These are phyloP conservation scores for Diphyllodes magnificus DNA, from an alignment of 2,113 vertebrate genomes.

Conservation along the genomic window DNA sequence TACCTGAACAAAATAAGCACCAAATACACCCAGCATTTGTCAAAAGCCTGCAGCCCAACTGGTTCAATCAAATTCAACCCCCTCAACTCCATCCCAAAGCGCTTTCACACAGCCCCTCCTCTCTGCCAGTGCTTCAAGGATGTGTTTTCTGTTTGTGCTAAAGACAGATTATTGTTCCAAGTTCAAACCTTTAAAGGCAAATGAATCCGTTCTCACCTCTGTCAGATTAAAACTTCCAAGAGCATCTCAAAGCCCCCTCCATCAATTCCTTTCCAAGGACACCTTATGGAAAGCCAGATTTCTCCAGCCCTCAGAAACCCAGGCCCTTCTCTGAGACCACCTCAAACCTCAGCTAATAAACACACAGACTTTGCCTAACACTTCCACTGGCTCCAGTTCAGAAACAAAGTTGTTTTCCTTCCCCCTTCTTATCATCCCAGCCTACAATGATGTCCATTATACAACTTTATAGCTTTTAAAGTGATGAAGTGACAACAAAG, in stretches of 20 bases:
- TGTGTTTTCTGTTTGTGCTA: not conserved
- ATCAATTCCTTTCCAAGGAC: not conserved
- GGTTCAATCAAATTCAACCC: not conserved
- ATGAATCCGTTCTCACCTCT: not conserved
- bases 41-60: not conserved
- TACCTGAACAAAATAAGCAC: not conserved
- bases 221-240: not conserved
- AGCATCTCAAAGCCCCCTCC: not conserved
- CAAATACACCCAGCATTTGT: not conserved
- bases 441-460: not conserved
- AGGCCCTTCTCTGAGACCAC: not conserved
- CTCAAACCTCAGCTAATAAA: not conserved
- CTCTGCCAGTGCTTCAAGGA: not conserved
- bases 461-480: not conserved
- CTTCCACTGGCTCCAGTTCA: not conserved
- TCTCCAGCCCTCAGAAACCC: not conserved
- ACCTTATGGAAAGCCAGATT: not conserved
- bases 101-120: not conserved
- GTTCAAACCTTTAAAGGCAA: not conserved
- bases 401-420: constrained; percentile 9
- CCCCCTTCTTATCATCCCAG: not conserved
- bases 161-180: not conserved
- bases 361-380: not conserved
- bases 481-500: constrained; percentile 24
- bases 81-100: not conserved